Conservation (phyloP, 2,888 invertebrate species). For the Synergus gifuensis region DNA sequence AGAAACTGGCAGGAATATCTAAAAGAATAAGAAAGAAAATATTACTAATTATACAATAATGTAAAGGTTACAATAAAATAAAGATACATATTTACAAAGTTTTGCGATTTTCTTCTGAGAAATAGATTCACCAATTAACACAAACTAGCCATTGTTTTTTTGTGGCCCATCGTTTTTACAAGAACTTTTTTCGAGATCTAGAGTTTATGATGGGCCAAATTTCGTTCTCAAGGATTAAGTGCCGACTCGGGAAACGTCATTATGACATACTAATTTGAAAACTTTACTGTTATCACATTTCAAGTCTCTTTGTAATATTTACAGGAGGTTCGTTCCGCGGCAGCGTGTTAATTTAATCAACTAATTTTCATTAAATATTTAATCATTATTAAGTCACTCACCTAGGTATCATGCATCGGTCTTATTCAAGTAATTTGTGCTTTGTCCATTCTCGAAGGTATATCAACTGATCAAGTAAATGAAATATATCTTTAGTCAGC, state of each 20-base stretch:
- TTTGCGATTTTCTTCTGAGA: background rate
- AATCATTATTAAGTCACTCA: conserved; percentile 4
- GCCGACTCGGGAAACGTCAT: conserved; percentile 19
- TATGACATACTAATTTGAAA: conserved; percentile 35
- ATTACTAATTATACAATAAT: too few relatives aligned
- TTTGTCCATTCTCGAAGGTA: conserved; percentile 60
- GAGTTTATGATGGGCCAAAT: conserved; percentile 13
- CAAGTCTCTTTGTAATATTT: conserved; percentile 34
- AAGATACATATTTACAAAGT: too few relatives aligned
- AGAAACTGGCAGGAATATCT: too few relatives aligned
- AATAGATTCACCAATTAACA: conserved; percentile 58
- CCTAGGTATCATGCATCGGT: conserved; percentile 39
- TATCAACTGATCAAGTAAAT: conserved; percentile 46
- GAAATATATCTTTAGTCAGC: conserved; percentile 57
- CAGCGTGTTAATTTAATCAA: conserved; percentile 36
- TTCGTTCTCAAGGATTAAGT: background rate
- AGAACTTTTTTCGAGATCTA: background rate
- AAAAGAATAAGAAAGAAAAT: too few relatives aligned
- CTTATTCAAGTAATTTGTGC: conserved; percentile 63
- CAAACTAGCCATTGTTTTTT: conserved; percentile 56
- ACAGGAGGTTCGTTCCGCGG: conserved; percentile 32
- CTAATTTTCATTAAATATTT: conserved; percentile 14
- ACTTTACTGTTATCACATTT: conserved; percentile 17
- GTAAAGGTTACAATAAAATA: too few relatives aligned
- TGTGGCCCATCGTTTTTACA: background rate